phyloP scores from a whole-genome alignment of 2,113 vertebrate species.

The Machaerirhynchus nigripectus region DNA sequence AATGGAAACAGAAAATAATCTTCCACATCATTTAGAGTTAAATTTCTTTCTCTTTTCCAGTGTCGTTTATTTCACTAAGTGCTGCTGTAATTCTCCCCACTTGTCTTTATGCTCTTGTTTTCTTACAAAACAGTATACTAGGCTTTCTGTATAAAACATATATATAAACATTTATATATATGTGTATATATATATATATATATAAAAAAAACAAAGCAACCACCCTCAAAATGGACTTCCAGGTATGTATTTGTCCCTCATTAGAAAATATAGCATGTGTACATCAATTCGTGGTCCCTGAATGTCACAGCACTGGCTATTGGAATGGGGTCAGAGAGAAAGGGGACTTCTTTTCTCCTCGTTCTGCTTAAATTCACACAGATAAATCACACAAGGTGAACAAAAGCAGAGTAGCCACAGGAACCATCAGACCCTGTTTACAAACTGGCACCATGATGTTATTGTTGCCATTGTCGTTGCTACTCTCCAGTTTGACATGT shows the following conservation, averaged over 20 bases:
- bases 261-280: not conserved
- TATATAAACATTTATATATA: conserved; percentile 52
- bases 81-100: not conserved
- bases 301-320: not conserved
- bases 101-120: conserved; percentile 18
- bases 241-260: not conserved
- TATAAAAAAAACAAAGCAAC: not conserved
- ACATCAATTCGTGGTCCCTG: not conserved
- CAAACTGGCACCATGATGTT: not conserved
- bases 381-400: not conserved
- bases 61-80: conserved; percentile 21
- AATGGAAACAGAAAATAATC: not conserved
- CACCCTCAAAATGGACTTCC: not conserved
- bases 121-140: conserved; percentile 55
- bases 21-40: not conserved
- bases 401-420: not conserved
- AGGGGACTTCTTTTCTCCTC: not conserved
- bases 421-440: not conserved
- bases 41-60: conserved; percentile 7
- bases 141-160: conserved; percentile 60
- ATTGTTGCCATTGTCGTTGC: not conserved
- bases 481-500: not conserved
- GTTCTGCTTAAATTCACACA: not conserved
- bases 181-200: conserved; percentile 34
- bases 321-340: not conserved